Conservation (phyloP, 2,113 vertebrate genomes). For the Nibea albiflora region DNA sequence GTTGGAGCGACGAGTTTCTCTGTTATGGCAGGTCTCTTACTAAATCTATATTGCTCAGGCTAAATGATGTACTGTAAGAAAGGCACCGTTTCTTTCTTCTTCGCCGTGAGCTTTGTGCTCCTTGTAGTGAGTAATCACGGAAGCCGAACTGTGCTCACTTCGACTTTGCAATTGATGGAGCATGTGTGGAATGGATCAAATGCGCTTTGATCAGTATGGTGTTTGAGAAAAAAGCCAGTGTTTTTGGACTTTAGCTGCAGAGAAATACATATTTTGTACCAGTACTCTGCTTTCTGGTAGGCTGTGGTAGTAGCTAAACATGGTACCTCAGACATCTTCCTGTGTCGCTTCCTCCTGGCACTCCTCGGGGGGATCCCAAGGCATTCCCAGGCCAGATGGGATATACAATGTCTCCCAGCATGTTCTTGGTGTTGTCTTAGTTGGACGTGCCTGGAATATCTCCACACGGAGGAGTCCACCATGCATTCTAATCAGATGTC, state of each 20-base stretch:
- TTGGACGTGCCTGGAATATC: conserved; percentile 6
- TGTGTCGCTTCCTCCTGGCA: background rate
- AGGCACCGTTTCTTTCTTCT: background rate
- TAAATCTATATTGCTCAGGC: conserved; percentile 4
- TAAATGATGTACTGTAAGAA: conserved; percentile 16
- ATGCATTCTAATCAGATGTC: background rate
- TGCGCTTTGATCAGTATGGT: background rate
- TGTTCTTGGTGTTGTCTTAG: background rate
- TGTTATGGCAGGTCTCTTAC: conserved; percentile 10
- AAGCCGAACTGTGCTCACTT: conserved; percentile 1
- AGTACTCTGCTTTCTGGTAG: background rate
- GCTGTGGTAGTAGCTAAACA: background rate
- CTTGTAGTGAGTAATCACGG: conserved; percentile 6
- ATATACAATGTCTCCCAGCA: conserved; percentile 11
- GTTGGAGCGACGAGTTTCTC: background rate
- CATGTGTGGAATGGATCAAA: background rate
- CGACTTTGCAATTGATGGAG: conserved; percentile 5
- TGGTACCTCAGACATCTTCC: background rate
- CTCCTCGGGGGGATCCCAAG: background rate
- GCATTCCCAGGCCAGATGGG: background rate
- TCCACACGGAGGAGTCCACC: background rate
- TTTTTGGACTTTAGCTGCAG: background rate
- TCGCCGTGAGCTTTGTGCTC: background rate
- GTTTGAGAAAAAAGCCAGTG: background rate
- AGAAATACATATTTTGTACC: background rate